phyloP scores from a whole-genome alignment of 2,888 invertebrate species.

The Zootermopsis nevadensis region DNA sequence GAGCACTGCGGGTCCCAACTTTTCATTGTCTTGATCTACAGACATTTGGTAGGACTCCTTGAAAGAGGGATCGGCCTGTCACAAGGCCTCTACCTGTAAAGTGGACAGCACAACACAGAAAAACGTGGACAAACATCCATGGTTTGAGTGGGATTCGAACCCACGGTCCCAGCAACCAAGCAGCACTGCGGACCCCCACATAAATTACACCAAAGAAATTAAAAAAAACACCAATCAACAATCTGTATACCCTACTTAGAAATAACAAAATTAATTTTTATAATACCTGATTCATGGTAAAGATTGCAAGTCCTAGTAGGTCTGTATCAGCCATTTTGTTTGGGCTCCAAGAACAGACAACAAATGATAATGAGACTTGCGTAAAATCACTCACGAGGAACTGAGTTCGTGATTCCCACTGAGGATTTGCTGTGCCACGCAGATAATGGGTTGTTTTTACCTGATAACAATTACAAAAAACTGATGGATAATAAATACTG shows the following conservation, averaged over 20 bases:
- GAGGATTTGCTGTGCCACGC: conserved; percentile 63
- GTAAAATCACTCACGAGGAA: conserved; percentile 67
- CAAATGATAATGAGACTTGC: conserved; percentile 65
- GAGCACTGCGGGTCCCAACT: too few relatives aligned
- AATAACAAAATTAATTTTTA: not conserved
- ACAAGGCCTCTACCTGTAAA: too few relatives aligned
- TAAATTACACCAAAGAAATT: not conserved
- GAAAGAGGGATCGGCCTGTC: too few relatives aligned
- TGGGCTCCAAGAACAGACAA: conserved; percentile 67
- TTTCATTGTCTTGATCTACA: too few relatives aligned
- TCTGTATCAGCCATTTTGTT: conserved; percentile 65
- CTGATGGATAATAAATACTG: not conserved
- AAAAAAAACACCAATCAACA: too few relatives aligned
- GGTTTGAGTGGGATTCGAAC: too few relatives aligned
- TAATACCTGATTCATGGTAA: conserved; percentile 63
- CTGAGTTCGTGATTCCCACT: conserved; percentile 66
- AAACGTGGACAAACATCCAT: too few relatives aligned
- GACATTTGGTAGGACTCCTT: too few relatives aligned
- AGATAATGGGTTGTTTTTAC: conserved; percentile 67
- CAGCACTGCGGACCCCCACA: too few relatives aligned
- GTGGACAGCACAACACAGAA: too few relatives aligned
- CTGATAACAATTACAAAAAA: conserved; percentile 58
- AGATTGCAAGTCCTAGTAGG: conserved; percentile 65
- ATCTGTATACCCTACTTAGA: too few relatives aligned
- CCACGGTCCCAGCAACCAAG: too few relatives aligned